Conservation (phyloP, 2,888 invertebrate species). For the Cetonia aurata region DNA sequence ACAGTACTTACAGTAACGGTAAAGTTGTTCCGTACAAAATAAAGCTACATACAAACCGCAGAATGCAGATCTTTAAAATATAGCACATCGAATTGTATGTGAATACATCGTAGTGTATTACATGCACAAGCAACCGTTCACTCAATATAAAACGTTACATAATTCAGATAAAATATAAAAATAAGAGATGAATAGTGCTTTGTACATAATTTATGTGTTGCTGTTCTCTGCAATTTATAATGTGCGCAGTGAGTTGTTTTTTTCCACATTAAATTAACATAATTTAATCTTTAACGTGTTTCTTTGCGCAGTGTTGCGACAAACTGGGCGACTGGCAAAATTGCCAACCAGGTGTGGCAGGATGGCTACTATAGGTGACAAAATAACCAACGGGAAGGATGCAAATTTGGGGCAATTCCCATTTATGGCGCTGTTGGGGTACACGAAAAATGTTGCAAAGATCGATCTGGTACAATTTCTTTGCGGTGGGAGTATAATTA, state of each 20-base stretch:
- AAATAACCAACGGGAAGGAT: slow-evolving; percentile 68
- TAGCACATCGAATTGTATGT: no score
- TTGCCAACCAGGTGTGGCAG: slow-evolving; percentile 52
- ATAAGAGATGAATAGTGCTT: background rate
- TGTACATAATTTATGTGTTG: background rate
- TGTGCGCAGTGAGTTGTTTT: background rate
- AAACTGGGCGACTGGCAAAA: background rate
- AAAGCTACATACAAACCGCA: background rate
- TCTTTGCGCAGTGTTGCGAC: background rate
- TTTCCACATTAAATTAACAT: background rate
- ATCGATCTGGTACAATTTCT: slow-evolving; percentile 54
- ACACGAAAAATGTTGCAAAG: slow-evolving; percentile 55
- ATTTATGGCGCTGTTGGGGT: slow-evolving; percentile 71
- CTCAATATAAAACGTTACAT: no score
- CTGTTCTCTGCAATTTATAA: background rate
- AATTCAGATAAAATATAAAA: no score
- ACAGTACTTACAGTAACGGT: background rate
- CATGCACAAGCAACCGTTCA: no score
- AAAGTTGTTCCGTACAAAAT: background rate
- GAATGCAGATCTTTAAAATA: background rate
- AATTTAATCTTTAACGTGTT: slow-evolving; percentile 3
- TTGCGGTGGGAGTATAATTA: slow-evolving; percentile 59
- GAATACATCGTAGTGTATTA: no score
- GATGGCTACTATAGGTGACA: slow-evolving; percentile 48
- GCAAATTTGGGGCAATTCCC: slow-evolving; percentile 70